Evolutionary conservation across 2,888 invertebrate genomes (phyloP), one percentile per base, ranked within the genome.

Genomic region (Pycnomerus fuliginosus): DNA sequence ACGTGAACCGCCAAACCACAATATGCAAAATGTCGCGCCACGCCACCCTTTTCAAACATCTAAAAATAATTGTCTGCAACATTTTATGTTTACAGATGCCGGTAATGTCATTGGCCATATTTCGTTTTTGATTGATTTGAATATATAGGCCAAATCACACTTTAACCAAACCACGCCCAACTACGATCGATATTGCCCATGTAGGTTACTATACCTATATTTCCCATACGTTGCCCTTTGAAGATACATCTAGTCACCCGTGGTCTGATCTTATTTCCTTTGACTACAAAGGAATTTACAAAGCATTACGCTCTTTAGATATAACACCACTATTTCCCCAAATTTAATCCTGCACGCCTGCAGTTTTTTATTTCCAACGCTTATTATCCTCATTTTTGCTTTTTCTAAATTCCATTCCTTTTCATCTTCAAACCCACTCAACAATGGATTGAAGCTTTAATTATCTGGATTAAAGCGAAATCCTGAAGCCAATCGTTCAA

Each of bases 161-260:
- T 50, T 50, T 35, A 50, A 20, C 49, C 56, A 63, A 57, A 56
- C 64, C 65, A 66, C 67, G 63, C 65, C 67, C 64, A 58, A 56
- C 55, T 16, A 24, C 58, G 65, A 67, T 67, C 67, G 60, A 67
- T 67, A 65, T 60, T 54, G 59, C 52, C 56, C 60, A 63, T 58
- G 57, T 62, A 62, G 61, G 62, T 61, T 64, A 65, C 58, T 62
- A 58, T 58, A 64, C 53, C 53, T 53, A 34, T 32, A 41, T 36
- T 41, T 45, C 37, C 32, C 35, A 35, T 34, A 29, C 32, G 34
- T 24, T 25, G 45, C 52, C 56, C 55, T 62, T 62, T 62, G 58
- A 60, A 59, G 58, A 55, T 58, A 52, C 55, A 51, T 47, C 55
- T 58, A 58, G 56, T 58, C 60, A 58, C 41, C 55, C 55, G 56